phyloP scores from a whole-genome alignment of 2,113 vertebrate species.

The Lagopus leucura region DNA sequence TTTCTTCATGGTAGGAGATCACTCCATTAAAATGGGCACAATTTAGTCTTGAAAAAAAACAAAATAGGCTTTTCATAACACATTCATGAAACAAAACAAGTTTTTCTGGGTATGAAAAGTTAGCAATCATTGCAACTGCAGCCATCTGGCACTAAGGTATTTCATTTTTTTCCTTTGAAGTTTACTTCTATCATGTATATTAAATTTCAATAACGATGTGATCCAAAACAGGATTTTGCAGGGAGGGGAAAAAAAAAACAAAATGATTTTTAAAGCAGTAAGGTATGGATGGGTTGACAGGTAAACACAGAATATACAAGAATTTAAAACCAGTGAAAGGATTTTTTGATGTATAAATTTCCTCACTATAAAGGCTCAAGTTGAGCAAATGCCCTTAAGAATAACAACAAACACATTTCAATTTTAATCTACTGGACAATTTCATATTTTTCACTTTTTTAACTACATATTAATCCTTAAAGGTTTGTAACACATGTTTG shows the following conservation, averaged over 20 bases:
- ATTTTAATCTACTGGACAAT: background rate
- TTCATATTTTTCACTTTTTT: background rate
- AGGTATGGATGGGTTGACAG: rapidly evolving
- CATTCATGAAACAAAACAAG: background rate
- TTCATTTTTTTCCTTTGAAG: background rate
- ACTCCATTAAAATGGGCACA: background rate
- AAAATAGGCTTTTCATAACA: background rate
- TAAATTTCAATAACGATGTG: background rate
- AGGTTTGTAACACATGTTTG: background rate
- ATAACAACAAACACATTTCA: background rate
- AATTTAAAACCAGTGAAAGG: background rate
- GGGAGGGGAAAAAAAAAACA: rapidly evolving
- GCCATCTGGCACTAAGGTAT: background rate
- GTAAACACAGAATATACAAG: background rate
- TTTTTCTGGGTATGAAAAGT: background rate
- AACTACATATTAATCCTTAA: background rate
- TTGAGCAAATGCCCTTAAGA: background rate
- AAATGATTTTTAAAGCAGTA: background rate
- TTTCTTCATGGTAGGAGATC: background rate
- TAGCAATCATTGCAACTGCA: background rate
- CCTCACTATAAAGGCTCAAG: background rate
- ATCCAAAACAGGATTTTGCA: background rate
- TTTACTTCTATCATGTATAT: background rate
- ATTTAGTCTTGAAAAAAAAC: background rate
- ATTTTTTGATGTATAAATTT: background rate